Evolutionary conservation across 2,113 vertebrate genomes (phyloP), one percentile per base, ranked within the genome.

Genomic region (Tetrax tetrax): DNA sequence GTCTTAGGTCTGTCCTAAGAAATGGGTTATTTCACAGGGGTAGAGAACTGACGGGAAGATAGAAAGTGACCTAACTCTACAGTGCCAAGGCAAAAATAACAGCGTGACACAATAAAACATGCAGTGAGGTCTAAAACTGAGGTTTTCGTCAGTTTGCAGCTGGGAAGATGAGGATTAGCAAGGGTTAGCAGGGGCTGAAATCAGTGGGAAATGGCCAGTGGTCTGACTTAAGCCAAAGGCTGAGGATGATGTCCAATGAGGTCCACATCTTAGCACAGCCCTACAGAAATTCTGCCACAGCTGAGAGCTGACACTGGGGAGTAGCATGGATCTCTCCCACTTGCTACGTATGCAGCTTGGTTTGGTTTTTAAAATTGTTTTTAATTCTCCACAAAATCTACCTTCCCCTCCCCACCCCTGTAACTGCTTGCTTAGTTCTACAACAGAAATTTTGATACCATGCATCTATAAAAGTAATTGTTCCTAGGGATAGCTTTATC

Each of bases 401-500:
- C 6, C 18, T 24, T 0, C 18, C 12, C 33, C 20, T 13, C 5
- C 3, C 4, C 20, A n/a, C n/a, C 14, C 20, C 48, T 15, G n/a
- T 18, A 24, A 6, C n/a, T 51, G 28, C 2, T n/a, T 80, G 5
- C 17, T 13, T 54, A n/a, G 17, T 63, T 35, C 51, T 63, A 45
- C 22, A 79, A 16, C 13, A 78, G 38, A 83, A 72, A 29, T 23
- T 61, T 47, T 84, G 41, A 45, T 50, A 28, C 8, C 9, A 20
- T 33, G 5, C 8, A 35, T 29, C 23, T 27, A 51, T 63, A 53
- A 37, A 91, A 37, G 6, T 33, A 47, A 31, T 48, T 77, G 4
- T n/a, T 87, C 15, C 33, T 82, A 24, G 8, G 4, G 15, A 72
- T 3, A 25, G 2, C 7, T 91, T 83, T 81, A 43, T 70, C 51